Base-by-base conservation (phyloP, 2,113 vertebrate genomes). In the Dipodomys stephensi region DNA sequence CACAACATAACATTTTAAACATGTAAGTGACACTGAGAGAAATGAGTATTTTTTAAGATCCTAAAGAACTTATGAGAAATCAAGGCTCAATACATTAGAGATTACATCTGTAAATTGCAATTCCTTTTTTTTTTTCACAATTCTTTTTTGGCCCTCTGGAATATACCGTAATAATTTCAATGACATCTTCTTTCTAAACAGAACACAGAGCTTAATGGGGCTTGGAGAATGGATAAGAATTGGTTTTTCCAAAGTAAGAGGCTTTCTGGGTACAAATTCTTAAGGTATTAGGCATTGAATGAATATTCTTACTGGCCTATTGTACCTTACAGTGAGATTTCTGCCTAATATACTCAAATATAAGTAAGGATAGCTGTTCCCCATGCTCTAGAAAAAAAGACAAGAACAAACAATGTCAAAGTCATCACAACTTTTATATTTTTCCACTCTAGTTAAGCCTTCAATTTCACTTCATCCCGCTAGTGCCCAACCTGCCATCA, bases 211-310 rank as follows among this genome's bases (percentile, higher is more conserved):
- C 88, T 91, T 68, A 94, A 87, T 83, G 79, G 71, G 6, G 68
- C n/a, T 93, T 92, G 67, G 88, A 85, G 67, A 96, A 57, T 88
- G 72, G 62, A 53, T 93, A 91, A 88, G n/a, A 95, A 95, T 89
- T 93, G 77, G 80, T 90, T 80, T 94, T 96, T 92, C 60, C 35
- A 93, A 94, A 96, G 90, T 81, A 94, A 83, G 74, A 96, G 80
- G 23, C 88, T 88, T 88, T 96, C 83, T 57, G 83, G 64, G 90
- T 57, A 19, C 76, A 90, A 76, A 95, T 94, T 96, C 83, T 87
- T 91, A 93, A 80, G 88, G n/a, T 96, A 93, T 94, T 95, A 32
- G 83, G 30, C 62, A 81, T 23, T 88, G 67, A 73, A 79, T 93
- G 88, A 95, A 91, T 65, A 76, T 25, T 35, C 49, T 32, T 86